Evolutionary conservation across 2,797 vertebrate genomes (phyloP), one percentile per base, ranked within the genome.

Genomic region (Sebastes diaconus): DNA sequence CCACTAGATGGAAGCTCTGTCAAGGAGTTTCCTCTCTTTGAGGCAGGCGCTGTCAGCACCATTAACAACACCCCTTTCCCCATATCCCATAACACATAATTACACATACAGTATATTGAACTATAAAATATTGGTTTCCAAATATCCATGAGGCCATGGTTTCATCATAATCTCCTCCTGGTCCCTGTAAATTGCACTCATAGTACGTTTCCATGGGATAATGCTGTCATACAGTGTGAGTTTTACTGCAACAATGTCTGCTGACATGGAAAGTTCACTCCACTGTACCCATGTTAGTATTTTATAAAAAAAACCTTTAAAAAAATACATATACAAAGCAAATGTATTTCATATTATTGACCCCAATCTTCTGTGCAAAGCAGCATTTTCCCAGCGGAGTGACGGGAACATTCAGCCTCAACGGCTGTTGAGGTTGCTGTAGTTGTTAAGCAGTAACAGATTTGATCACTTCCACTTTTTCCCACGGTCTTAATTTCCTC

Each of bases 1-100:
- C 79, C 86, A 87, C 87, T 90, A 91, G 88, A 84, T 90, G 79
- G 90, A 87, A 80, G 65, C 69, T 81, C 46, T n/a, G 60, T 67
- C 25, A 57, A 68, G 50, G 57, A 65, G 59, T 75, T 52, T 64
- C 34, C 36, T 69, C 42, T 52, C 11, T 59, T 24, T 61, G 60
- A 71, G 25, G 11, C 42, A 25, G 4, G 20, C 2, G 0, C 20
- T 54, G 7, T 61, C 30, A 34, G 24, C 24, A 60, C 6, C 9
- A 54, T 72, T 13, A 54, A 72, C 20, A 42, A 68, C 3, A 42
- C 2, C 6, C 13, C 13, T 64, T 74, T 70, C 6, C 75, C 46
- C 36, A 61, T 20, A 20, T 67, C 52, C 12, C 55, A 22, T 22
- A 30, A 77, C 27, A 61, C 4, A 68, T 79, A 73, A 72, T 82